These are phyloP conservation scores for Catharus fuscescens DNA, from an alignment of 2,113 vertebrate species.

Conservation along the genomic window DNA sequence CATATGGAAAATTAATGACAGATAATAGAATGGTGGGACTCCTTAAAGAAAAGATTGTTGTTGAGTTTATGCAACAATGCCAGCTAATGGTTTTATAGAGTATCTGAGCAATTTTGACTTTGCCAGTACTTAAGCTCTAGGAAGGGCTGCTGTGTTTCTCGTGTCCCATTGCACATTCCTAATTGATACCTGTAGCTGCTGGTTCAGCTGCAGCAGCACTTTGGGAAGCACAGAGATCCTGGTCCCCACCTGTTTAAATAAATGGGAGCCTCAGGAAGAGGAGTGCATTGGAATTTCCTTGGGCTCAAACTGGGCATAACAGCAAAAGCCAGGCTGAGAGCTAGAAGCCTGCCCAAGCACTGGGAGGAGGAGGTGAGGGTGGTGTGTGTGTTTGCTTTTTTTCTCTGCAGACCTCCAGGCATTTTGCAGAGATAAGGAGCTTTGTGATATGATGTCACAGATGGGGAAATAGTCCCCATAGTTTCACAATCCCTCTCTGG, in stretches of 20 bases:
- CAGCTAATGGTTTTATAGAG: background rate
- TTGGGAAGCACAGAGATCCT: background rate
- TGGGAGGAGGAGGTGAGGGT: background rate
- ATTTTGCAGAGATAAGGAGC: constrained; percentile 17
- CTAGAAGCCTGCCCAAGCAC: background rate
- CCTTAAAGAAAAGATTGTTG: background rate
- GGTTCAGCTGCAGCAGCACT: constrained; percentile 12
- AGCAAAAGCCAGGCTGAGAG: background rate
- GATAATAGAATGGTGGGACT: constrained; percentile 24
- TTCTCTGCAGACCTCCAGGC: background rate
- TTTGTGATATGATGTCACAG: background rate
- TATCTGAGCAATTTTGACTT: background rate
- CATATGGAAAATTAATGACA: constrained; percentile 63
- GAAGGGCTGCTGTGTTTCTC: background rate
- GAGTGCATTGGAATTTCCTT: constrained; percentile 17
- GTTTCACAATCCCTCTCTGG: background rate
- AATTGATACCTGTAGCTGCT: constrained; percentile 1
- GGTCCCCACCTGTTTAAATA: constrained; percentile 42
- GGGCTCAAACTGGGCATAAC: background rate
- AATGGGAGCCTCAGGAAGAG: constrained; percentile 24
- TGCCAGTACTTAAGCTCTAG: background rate
- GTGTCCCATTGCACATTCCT: background rate
- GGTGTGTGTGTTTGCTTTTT: background rate
- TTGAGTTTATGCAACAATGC: constrained; percentile 11
- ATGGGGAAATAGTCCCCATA: background rate